Percentiles rank a stretch among this genome's conserved stretches.
These are phyloP conservation scores for Anser brachyrhynchus DNA, from an alignment of 2,113 vertebrate genomes.

Conservation along the genomic window DNA sequence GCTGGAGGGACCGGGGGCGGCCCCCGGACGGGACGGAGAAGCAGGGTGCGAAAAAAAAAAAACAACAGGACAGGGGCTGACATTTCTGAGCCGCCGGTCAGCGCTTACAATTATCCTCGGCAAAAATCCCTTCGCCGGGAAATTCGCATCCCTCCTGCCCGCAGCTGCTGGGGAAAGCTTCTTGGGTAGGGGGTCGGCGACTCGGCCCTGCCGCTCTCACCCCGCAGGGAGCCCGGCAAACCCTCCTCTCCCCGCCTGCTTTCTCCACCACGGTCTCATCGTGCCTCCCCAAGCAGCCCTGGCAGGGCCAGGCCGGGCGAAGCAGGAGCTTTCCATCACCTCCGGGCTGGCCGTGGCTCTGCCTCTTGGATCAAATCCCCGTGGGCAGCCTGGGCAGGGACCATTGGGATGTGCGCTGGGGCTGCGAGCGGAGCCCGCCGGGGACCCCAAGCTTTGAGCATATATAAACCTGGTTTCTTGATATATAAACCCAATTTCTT, in stretches of 20 bases:
- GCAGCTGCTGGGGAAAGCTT: neutral
- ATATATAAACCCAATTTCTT: no score
- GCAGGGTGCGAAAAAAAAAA: neutral
- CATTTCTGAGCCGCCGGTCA: neutral
- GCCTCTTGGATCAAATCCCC: neutral
- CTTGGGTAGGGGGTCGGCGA: neutral
- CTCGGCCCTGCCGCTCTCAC: neutral
- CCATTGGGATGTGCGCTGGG: no score
- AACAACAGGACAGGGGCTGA: neutral
- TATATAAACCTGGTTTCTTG: no score
- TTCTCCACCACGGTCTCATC: neutral
- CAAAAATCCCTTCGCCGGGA: neutral
- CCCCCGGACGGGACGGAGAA: neutral
- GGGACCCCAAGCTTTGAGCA: neutral
- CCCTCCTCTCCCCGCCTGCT: no score
- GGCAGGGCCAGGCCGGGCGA: neutral
- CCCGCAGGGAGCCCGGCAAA: neutral
- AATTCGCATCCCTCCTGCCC: neutral
- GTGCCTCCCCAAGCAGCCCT: neutral
- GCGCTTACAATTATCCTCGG: rapidly evolving
- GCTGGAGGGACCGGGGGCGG: neutral
- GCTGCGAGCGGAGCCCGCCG: rapidly evolving
- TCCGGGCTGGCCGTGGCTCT: neutral
- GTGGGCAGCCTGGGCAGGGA: neutral
- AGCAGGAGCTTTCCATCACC: neutral